phyloP scores from a whole-genome alignment of 2,113 vertebrate genomes.

The Philantomba maxwellii region DNA sequence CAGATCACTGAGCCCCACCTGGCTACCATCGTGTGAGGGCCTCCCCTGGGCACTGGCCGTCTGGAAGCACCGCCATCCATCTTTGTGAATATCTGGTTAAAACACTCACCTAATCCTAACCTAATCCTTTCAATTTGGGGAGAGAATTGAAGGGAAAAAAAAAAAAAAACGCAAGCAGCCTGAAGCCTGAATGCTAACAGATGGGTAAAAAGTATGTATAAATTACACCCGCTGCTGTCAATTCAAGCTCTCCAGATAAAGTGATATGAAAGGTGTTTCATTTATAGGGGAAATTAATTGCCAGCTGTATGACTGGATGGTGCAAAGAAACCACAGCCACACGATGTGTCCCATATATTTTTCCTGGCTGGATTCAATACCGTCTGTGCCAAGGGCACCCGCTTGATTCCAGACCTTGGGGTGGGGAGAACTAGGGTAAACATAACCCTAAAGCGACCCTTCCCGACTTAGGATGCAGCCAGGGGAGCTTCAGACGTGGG shows the following conservation, averaged over 20 bases:
- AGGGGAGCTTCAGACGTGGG: background rate
- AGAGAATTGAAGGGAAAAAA: slow-evolving; percentile 68
- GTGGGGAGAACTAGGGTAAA: background rate
- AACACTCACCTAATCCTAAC: slow-evolving; percentile 77
- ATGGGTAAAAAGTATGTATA: slow-evolving; percentile 74
- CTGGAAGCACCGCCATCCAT: slow-evolving; percentile 75
- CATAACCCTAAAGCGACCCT: background rate
- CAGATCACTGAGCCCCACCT: slow-evolving; percentile 65
- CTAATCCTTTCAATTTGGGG: slow-evolving; percentile 78
- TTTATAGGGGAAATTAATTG: slow-evolving; percentile 79
- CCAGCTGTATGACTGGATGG: slow-evolving; percentile 69
- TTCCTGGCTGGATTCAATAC: slow-evolving; percentile 47
- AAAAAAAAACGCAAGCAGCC: slow-evolving; percentile 30
- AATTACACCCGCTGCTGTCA: slow-evolving; percentile 73
- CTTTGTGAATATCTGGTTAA: slow-evolving; percentile 78
- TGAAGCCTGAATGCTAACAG: slow-evolving; percentile 74
- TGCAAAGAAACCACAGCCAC: slow-evolving; percentile 75
- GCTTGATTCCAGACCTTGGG: background rate
- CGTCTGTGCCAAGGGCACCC: slow-evolving; percentile 30
- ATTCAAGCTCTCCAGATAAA: slow-evolving; percentile 76
- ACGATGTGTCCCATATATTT: slow-evolving; percentile 42
- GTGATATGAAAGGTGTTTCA: slow-evolving; percentile 79
- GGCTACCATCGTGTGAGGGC: slow-evolving; percentile 21
- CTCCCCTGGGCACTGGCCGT: slow-evolving; percentile 60
- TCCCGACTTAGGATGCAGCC: background rate